phyloP scores from a whole-genome alignment of 2,888 invertebrate genomes.

The Dermolepida albohirtum region DNA sequence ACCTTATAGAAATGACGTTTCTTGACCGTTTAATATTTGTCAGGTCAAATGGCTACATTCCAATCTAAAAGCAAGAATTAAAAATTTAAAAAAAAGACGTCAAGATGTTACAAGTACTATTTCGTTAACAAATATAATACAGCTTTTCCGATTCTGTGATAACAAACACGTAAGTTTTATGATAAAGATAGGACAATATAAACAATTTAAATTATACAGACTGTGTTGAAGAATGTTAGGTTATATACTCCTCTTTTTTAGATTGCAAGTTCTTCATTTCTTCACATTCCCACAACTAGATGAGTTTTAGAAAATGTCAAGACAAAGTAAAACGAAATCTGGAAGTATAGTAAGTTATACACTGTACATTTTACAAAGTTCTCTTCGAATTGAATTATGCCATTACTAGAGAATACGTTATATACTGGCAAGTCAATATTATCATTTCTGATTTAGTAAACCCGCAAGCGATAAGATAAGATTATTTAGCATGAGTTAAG shows the following conservation, averaged over 20 bases:
- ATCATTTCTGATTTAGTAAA: constrained; percentile 16
- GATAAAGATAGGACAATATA: background rate
- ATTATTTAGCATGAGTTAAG: constrained; percentile 17
- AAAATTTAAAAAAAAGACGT: constrained; percentile 23
- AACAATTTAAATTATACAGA: background rate
- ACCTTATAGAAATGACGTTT: background rate
- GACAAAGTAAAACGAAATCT: constrained; percentile 74
- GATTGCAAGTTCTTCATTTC: constrained; percentile 36
- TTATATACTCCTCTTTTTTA: constrained; percentile 35
- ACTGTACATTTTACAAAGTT: background rate
- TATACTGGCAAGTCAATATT: constrained; percentile 11
- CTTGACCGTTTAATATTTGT: constrained; percentile 3
- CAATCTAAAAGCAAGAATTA: constrained; percentile 22
- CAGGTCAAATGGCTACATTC: constrained; percentile 23
- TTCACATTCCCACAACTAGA: constrained; percentile 29
- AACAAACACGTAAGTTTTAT: constrained; percentile 26
- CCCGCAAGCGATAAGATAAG: constrained; percentile 26
- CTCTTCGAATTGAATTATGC: background rate
- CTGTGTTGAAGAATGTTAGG: constrained; percentile 6
- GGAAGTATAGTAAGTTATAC: constrained; percentile 71
- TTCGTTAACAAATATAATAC: constrained; percentile 1
- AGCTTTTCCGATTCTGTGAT: constrained; percentile 25
- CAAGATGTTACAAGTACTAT: constrained; percentile 13
- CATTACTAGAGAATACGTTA: background rate
- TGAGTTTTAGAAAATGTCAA: constrained; percentile 67